phyloP scores from a whole-genome alignment of 2,888 invertebrate genomes.

The Lithodes maja region DNA sequence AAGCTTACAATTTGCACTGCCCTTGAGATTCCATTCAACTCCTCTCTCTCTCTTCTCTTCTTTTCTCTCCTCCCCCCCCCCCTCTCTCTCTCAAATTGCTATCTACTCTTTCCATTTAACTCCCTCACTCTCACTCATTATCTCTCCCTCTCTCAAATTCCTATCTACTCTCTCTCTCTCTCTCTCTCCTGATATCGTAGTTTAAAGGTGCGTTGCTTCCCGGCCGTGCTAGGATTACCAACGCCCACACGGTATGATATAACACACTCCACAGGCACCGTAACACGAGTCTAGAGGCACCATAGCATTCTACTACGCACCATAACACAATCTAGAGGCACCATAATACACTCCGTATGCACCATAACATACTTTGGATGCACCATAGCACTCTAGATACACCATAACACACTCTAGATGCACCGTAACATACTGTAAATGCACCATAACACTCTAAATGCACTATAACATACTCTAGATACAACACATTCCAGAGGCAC shows the following conservation, averaged over 20 bases:
- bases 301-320: no score
- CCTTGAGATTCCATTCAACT: not conserved
- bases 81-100: not conserved
- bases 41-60: constrained; percentile 14
- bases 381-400: no score
- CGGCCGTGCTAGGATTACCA: constrained; percentile 8
- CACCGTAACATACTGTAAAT: no score
- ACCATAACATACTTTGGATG: no score
- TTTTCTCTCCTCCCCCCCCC: not conserved
- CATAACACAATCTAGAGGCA: no score
- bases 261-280: not conserved
- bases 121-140: not conserved
- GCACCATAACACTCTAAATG: no score
- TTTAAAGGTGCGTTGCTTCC: constrained; percentile 7
- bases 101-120: not conserved
- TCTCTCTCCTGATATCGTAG: not conserved
- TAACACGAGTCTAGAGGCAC: not conserved
- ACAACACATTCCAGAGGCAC: no score
- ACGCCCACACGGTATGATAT: constrained; percentile 1
- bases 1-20: no score
- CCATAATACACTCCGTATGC: no score
- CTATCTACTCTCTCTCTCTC: no score
- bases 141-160: not conserved
- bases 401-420: no score
- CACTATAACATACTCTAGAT: no score